These are phyloP conservation scores for Ceramica pisi DNA, from an alignment of 2,888 invertebrate genomes.

Conservation along the genomic window DNA sequence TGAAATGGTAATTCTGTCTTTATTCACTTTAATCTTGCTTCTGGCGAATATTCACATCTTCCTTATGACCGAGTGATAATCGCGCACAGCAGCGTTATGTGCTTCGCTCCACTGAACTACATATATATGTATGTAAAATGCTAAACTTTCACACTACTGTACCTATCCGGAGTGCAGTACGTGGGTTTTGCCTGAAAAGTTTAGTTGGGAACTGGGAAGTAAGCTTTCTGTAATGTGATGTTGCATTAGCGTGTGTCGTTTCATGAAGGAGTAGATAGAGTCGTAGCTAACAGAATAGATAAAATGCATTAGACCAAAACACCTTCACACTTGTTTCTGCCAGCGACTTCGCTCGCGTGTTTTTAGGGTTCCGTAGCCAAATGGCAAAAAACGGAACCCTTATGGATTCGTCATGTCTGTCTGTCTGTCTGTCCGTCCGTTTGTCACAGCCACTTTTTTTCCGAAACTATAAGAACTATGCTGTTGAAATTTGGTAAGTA, in stretches of 20 bases:
- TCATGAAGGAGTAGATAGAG: not conserved
- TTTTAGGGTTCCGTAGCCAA: no score
- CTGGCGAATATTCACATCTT: conserved; percentile 29
- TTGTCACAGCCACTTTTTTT: no score
- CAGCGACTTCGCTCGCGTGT: no score
- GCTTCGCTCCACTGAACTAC: conserved; percentile 29
- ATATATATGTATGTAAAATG: conserved; percentile 50
- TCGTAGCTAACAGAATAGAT: not conserved
- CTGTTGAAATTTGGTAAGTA: no score
- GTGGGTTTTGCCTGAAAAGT: conserved; percentile 40
- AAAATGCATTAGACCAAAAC: not conserved
- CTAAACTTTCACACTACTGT: conserved; percentile 47
- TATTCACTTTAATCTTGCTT: conserved; percentile 33
- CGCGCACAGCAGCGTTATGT: conserved; percentile 5
- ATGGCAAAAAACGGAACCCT: no score
- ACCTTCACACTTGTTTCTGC: no score
- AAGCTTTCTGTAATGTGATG: conserved; percentile 27
- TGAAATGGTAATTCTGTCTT: conserved; percentile 48
- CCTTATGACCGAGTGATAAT: conserved; percentile 12
- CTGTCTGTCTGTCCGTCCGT: no score
- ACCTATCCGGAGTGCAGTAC: conserved; percentile 49
- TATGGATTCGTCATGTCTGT: no score
- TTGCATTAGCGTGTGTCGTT: conserved; percentile 2
- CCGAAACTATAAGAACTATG: no score
- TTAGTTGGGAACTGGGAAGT: conserved; percentile 26